Conservation (phyloP, 2,888 invertebrate genomes). For the Sarcophaga subvicina region DNA sequence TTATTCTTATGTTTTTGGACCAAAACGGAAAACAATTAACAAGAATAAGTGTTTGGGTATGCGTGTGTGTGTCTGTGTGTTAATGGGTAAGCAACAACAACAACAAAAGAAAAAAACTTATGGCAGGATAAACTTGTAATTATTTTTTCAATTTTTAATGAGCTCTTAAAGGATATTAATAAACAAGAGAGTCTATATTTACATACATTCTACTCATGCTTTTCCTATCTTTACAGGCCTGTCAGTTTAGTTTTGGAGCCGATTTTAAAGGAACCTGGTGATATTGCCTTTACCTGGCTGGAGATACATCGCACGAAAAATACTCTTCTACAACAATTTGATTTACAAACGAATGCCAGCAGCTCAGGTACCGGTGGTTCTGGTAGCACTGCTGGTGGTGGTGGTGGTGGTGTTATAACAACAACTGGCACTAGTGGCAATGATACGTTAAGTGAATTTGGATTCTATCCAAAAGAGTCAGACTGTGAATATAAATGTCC, state of each 20-base stretch:
- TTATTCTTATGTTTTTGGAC: background rate
- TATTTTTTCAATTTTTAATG: background rate
- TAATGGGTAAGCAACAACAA: background rate
- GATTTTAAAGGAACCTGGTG: slow-evolving; percentile 88
- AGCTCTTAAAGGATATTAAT: background rate
- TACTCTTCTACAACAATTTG: slow-evolving; percentile 84
- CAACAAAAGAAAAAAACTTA: background rate
- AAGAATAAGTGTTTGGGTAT: background rate
- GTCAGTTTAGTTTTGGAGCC: slow-evolving; percentile 87
- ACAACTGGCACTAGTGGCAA: slow-evolving; percentile 74
- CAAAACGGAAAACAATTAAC: background rate
- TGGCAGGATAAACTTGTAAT: background rate
- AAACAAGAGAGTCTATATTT: background rate
- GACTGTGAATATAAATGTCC: slow-evolving; percentile 87
- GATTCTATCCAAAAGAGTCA: slow-evolving; percentile 81
- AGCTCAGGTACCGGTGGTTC: slow-evolving; percentile 67
- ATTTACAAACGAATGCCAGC: slow-evolving; percentile 80
- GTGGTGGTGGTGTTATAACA: slow-evolving; percentile 66
- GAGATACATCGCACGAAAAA: slow-evolving; percentile 87
- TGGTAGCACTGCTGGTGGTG: slow-evolving; percentile 68
- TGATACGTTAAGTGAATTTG: slow-evolving; percentile 81
- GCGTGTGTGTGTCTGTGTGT: background rate
- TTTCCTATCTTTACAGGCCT: slow-evolving; percentile 79
- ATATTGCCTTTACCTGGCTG: slow-evolving; percentile 90
- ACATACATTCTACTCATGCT: background rate